Percentiles rank a stretch among this genome's conserved stretches.
phyloP scores from a whole-genome alignment of 2,797 vertebrate species.

The Poecile montanus region DNA sequence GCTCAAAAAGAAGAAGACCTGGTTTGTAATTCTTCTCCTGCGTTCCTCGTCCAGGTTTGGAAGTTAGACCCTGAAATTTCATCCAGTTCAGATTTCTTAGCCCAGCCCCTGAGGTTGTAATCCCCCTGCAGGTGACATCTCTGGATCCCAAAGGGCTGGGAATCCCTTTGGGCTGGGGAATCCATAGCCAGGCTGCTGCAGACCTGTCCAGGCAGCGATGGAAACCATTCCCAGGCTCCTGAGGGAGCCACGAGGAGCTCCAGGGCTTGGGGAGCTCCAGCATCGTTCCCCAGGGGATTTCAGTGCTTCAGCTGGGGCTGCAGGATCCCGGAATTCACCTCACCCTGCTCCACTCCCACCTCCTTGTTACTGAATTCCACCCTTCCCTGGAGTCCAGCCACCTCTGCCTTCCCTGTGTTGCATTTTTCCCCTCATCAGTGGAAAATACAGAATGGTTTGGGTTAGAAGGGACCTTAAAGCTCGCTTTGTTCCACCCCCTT shows the following conservation, averaged over 20 bases:
- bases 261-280: not conserved
- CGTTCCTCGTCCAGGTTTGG: not conserved
- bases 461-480: not conserved
- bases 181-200: not conserved
- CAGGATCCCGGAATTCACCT: not conserved
- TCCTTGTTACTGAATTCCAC: not conserved
- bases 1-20: not conserved
- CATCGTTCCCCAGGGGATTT: accelerated
- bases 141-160: accelerated
- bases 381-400: not conserved
- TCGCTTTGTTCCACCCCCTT: not conserved
- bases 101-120: not conserved
- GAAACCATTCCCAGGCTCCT: not conserved
- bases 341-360: not conserved
- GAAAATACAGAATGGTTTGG: not conserved
- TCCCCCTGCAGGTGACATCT: not conserved
- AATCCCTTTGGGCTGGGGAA: not conserved
- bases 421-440: not conserved
- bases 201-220: not conserved
- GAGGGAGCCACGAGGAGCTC: accelerated
- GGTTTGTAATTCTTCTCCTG: not conserved
- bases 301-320: not conserved
- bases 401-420: accelerated
- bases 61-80: not conserved
- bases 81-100: not conserved